phyloP scores from a whole-genome alignment of 2,888 invertebrate genomes.

The Elysia crispata region DNA sequence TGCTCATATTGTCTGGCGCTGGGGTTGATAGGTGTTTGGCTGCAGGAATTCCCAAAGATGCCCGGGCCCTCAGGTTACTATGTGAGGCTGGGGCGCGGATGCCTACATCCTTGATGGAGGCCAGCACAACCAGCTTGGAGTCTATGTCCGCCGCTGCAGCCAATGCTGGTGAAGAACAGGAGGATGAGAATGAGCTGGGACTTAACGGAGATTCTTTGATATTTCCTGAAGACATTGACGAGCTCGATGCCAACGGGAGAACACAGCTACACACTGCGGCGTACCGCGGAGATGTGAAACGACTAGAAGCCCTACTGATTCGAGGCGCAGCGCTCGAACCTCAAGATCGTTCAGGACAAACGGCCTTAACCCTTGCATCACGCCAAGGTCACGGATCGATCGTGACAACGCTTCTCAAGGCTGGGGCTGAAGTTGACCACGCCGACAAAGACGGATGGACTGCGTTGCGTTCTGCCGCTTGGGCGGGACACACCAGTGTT shows the following conservation, averaged over 20 bases:
- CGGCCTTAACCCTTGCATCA: constrained; percentile 87
- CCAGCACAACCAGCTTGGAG: constrained; percentile 82
- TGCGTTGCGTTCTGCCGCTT: constrained; percentile 88
- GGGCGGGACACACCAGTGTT: constrained; percentile 89
- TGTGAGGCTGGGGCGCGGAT: constrained; percentile 94
- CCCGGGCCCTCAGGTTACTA: constrained; percentile 82
- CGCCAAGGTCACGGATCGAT: constrained; percentile 72
- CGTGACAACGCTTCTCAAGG: constrained; percentile 78
- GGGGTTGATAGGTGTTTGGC: constrained; percentile 71
- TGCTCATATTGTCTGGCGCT: constrained; percentile 82
- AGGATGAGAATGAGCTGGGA: constrained; percentile 55
- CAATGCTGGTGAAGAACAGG: constrained; percentile 56
- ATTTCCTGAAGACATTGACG: constrained; percentile 73
- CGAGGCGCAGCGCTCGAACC: constrained; percentile 82
- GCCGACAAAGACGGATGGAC: constrained; percentile 79
- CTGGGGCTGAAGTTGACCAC: constrained; percentile 77
- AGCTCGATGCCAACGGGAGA: constrained; percentile 82
- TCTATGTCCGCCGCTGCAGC: constrained; percentile 49
- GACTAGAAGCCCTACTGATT: constrained; percentile 90
- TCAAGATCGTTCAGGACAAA: constrained; percentile 87
- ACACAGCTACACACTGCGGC: constrained; percentile 87
- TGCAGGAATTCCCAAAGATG: constrained; percentile 72
- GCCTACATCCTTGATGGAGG: constrained; percentile 86
- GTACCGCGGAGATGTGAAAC: constrained; percentile 92
- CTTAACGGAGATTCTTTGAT: constrained; percentile 51